A percentile compares a stretch with the other conserved stretches of the same genome.
Evolutionary conservation across 2,797 vertebrate genomes (phyloP).

Genomic region (Spea hammondii): DNA sequence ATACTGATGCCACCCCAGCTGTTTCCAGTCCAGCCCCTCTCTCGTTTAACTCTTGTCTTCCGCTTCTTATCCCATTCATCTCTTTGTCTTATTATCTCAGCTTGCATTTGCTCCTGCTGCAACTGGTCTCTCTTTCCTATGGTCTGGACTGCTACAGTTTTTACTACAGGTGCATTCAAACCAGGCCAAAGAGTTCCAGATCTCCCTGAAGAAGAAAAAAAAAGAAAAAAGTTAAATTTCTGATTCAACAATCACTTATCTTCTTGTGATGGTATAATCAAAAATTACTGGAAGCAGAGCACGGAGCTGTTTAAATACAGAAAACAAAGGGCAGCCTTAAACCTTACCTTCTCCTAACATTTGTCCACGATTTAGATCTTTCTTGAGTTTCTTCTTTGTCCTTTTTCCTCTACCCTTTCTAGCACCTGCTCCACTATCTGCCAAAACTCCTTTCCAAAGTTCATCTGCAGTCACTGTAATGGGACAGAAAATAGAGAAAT

Average conservation of each 20-base stretch:
- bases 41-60: conserved; percentile 77
- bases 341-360: conserved; percentile 83
- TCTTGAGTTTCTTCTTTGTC: conserved; percentile 80
- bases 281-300: background rate
- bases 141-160: conserved; percentile 65
- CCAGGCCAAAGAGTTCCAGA: conserved; percentile 92
- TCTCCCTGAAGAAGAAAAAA: conserved; percentile 68
- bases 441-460: conserved; percentile 89
- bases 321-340: background rate
- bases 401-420: conserved; percentile 90
- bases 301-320: background rate
- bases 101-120: conserved; percentile 73
- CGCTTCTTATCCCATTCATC: conserved; percentile 82
- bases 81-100: conserved; percentile 70
- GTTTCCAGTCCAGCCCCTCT: conserved; percentile 87
- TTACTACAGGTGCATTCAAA: conserved; percentile 78
- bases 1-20: conserved; percentile 87
- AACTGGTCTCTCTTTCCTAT: conserved; percentile 69
- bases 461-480: conserved; percentile 85
- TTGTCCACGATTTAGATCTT: conserved; percentile 87
- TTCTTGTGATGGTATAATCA: background rate
- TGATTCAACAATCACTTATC: background rate
- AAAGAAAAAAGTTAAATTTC: background rate
- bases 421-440: conserved; percentile 76
- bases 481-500: background rate